These are phyloP conservation scores for Pituophis catenifer DNA, from an alignment of 2,113 vertebrate species.

Conservation along the genomic window DNA sequence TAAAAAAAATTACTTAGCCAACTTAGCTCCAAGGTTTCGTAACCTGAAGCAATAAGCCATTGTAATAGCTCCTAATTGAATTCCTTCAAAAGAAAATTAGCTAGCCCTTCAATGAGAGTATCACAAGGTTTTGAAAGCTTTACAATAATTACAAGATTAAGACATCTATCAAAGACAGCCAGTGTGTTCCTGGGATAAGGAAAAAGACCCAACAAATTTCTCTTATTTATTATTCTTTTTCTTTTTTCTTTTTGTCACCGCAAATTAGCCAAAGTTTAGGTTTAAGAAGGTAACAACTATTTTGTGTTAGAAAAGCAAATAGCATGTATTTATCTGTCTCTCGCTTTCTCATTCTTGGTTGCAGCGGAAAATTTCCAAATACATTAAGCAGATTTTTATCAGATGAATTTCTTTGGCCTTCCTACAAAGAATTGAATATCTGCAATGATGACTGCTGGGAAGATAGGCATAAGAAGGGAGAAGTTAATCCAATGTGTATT, in stretches of 20 bases:
- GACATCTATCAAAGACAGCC: neutral
- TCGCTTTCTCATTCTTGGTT: neutral
- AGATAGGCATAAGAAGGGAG: neutral
- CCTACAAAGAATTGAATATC: neutral
- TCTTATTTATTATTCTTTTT: neutral
- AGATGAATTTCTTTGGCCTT: neutral
- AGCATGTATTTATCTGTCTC: neutral
- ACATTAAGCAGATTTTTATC: neutral
- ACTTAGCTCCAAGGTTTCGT: neutral
- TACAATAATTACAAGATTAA: constrained; percentile 17
- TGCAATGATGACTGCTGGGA: neutral
- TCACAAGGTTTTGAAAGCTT: neutral
- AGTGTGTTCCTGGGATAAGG: neutral
- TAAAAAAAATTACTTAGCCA: constrained; percentile 6
- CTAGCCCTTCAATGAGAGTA: constrained; percentile 32
- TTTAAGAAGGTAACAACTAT: neutral
- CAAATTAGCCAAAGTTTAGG: neutral
- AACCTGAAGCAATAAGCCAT: constrained; percentile 43
- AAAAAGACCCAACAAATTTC: neutral
- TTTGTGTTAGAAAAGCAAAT: neutral
- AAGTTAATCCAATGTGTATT: neutral
- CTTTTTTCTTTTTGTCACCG: neutral
- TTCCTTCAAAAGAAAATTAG: constrained; percentile 22
- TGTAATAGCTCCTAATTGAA: constrained; percentile 36
- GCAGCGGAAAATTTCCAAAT: neutral